Conservation (phyloP, 2,888 invertebrate genomes). For the Melinaea marsaeus region DNA sequence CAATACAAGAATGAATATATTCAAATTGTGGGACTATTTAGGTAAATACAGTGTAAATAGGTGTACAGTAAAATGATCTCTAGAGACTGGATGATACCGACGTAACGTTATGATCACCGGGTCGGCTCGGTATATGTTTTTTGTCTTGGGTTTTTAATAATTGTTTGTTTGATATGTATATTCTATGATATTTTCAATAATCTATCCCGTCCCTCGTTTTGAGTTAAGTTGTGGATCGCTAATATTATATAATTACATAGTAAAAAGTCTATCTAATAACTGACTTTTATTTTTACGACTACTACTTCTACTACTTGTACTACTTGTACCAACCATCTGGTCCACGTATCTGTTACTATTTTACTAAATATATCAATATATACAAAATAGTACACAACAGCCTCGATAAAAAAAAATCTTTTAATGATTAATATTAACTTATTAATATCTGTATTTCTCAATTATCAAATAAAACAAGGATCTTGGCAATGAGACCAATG, state of each 20-base stretch:
- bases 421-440: too few relatives aligned
- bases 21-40: slow-evolving; percentile 11
- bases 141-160: slow-evolving; percentile 26
- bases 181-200: slow-evolving; percentile 52
- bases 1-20: slow-evolving; percentile 8
- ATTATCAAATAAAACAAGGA: too few relatives aligned
- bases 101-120: slow-evolving; percentile 8
- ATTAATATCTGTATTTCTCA: too few relatives aligned
- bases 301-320: background rate
- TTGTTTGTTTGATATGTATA: slow-evolving; percentile 33
- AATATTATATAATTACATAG: slow-evolving; percentile 40
- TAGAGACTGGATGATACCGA: slow-evolving; percentile 7
- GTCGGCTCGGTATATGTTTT: slow-evolving; percentile 8
- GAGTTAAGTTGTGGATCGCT: slow-evolving; percentile 59
- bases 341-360: too few relatives aligned
- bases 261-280: slow-evolving; percentile 31
- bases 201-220: slow-evolving; percentile 73
- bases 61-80: slow-evolving; percentile 23
- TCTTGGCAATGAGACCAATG: too few relatives aligned
- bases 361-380: too few relatives aligned
- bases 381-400: too few relatives aligned
- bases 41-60: slow-evolving; percentile 28
- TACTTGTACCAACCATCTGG: too few relatives aligned
- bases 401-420: too few relatives aligned
- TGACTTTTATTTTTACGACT: background rate